Conservation (phyloP, 2,113 vertebrate genomes). For the Cochlearius cochlearius region DNA sequence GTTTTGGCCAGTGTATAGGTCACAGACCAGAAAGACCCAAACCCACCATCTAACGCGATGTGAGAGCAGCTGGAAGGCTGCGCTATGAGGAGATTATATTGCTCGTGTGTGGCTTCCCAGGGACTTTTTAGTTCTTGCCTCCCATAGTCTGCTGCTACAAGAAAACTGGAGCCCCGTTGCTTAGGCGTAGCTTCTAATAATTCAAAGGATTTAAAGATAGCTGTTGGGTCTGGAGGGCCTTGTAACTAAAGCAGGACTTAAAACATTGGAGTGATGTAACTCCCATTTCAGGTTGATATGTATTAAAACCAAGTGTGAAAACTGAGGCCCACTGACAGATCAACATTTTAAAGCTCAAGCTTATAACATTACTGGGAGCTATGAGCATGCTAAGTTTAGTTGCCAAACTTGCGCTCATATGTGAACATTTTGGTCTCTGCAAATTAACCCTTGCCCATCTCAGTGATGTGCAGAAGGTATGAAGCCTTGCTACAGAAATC, state of each 20-base stretch:
- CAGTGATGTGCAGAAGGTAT: neutral
- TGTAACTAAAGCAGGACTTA: neutral
- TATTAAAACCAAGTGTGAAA: neutral
- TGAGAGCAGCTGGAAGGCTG: neutral
- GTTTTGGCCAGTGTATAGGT: neutral
- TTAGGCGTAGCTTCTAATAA: neutral
- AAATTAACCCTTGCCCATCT: neutral
- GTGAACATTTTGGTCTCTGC: neutral
- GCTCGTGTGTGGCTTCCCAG: neutral
- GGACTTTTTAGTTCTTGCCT: neutral
- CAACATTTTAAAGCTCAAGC: neutral
- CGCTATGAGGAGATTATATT: neutral
- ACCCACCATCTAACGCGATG: neutral
- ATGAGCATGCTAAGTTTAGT: neutral
- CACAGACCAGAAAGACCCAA: neutral
- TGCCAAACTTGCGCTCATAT: neutral
- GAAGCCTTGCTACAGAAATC: neutral
- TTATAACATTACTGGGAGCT: neutral
- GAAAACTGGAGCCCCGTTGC: neutral
- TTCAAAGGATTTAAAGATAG: neutral
- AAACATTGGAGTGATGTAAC: neutral
- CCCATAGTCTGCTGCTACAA: neutral
- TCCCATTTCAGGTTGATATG: neutral
- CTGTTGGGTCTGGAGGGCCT: neutral
- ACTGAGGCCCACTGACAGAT: neutral